A percentile compares a stretch with the other conserved stretches of the same genome.
phyloP scores from a whole-genome alignment of 2,888 invertebrate genomes.

The Agrotis ipsilon region DNA sequence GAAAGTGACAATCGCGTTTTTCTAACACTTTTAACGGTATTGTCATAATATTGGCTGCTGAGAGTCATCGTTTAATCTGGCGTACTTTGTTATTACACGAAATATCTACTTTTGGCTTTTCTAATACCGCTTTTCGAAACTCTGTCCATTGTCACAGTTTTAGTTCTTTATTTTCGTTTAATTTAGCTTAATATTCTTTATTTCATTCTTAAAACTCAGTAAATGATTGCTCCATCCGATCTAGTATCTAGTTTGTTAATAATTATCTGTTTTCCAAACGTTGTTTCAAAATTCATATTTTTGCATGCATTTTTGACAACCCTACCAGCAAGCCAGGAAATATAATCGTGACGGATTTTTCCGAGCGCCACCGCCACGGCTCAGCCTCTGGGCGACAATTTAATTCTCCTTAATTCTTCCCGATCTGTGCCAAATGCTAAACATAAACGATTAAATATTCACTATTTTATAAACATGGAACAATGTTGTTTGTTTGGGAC shows the following conservation, averaged over 20 bases:
- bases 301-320: slow-evolving; percentile 3
- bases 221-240: too few relatives aligned
- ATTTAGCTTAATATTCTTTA: too few relatives aligned
- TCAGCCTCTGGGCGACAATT: slow-evolving; percentile 30
- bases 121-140: too few relatives aligned
- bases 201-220: too few relatives aligned
- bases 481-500: slow-evolving; percentile 23
- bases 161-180: too few relatives aligned
- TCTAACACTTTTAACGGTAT: too few relatives aligned
- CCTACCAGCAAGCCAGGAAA: slow-evolving; percentile 31
- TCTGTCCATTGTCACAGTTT: too few relatives aligned
- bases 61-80: too few relatives aligned
- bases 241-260: too few relatives aligned
- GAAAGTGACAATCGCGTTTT: neutral
- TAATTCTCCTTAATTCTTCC: slow-evolving; percentile 42
- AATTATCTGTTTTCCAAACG: neutral
- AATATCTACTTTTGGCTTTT: too few relatives aligned
- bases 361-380: slow-evolving; percentile 22
- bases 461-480: slow-evolving; percentile 50
- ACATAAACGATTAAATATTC: slow-evolving; percentile 27
- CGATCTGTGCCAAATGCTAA: slow-evolving; percentile 12
- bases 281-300: neutral
- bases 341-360: slow-evolving; percentile 38
- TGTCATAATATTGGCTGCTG: too few relatives aligned
- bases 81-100: too few relatives aligned